phyloP scores from a whole-genome alignment of 2,888 invertebrate species.

The Agapetus fuscipes region DNA sequence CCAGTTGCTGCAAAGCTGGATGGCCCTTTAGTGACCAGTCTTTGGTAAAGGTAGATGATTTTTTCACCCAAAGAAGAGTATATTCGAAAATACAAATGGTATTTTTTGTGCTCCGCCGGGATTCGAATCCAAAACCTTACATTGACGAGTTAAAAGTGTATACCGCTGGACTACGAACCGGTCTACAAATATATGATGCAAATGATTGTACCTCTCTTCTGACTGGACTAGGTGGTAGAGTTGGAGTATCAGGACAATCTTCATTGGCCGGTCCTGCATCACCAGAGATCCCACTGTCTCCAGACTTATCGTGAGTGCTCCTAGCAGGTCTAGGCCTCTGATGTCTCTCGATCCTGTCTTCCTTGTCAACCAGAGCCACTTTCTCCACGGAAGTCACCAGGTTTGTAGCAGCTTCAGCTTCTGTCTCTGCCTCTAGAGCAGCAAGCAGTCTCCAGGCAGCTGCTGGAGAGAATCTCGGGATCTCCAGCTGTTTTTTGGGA shows the following conservation, averaged over 20 bases:
- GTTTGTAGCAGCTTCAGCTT: constrained; percentile 24
- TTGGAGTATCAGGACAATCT: constrained; percentile 22
- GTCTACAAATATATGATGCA: too few relatives aligned
- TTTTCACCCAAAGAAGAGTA: too few relatives aligned
- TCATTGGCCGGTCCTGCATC: constrained; percentile 52
- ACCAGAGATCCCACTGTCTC: constrained; percentile 77
- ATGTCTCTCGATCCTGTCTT: constrained; percentile 39
- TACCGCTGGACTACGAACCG: too few relatives aligned
- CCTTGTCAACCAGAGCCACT: neutral
- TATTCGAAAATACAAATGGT: too few relatives aligned
- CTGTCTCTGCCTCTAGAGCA: constrained; percentile 46
- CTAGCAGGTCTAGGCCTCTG: constrained; percentile 41
- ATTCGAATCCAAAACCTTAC: too few relatives aligned
- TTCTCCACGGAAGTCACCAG: constrained; percentile 4
- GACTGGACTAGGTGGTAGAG: constrained; percentile 13
- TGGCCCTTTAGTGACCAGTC: too few relatives aligned
- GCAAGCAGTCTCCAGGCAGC: constrained; percentile 74
- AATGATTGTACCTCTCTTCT: constrained; percentile 18
- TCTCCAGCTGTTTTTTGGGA: constrained; percentile 66
- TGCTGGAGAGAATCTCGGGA: constrained; percentile 73
- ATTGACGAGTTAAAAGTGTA: too few relatives aligned
- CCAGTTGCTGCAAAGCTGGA: too few relatives aligned
- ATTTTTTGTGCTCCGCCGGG: too few relatives aligned
- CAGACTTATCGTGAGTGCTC: constrained; percentile 60
- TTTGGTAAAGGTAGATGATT: too few relatives aligned